Conservation (phyloP, 92 coral and sea anemone genomes). For the Meandrina meandrites region DNA sequence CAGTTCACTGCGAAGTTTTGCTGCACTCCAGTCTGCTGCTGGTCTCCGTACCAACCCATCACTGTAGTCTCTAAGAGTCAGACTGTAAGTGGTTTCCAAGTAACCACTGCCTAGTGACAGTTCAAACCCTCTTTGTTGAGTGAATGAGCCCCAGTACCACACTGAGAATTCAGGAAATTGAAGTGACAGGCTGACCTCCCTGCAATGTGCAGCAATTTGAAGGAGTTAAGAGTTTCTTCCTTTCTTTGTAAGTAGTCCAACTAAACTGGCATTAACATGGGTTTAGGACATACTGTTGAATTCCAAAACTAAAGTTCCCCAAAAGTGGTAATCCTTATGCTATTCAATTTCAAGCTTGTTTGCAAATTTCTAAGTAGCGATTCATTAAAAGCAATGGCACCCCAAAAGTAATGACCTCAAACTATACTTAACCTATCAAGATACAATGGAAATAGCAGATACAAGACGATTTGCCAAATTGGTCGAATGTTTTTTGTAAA, state of each 20-base stretch:
- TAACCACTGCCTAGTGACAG: conserved; percentile 81
- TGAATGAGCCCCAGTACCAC: conserved; percentile 98
- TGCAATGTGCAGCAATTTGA: conserved; percentile 9
- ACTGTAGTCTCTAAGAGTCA: conserved; percentile 71
- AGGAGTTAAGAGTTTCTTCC: neutral
- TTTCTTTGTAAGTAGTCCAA: neutral
- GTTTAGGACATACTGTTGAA: no score
- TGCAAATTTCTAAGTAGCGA: no score
- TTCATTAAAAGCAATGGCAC: no score
- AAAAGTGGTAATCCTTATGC: no score
- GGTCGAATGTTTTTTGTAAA: no score
- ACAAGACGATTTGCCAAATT: no score
- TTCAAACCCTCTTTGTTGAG: conserved; percentile 91
- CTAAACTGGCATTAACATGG: neutral
- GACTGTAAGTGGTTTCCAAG: conserved; percentile 77
- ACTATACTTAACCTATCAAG: no score
- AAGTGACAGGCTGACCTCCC: conserved; percentile 83
- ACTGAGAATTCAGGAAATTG: conserved; percentile 87
- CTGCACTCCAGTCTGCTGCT: conserved; percentile 93
- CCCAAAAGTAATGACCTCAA: no score
- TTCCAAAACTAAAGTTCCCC: no score
- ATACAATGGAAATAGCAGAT: no score
- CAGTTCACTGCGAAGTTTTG: conserved; percentile 87
- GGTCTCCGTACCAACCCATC: conserved; percentile 88
- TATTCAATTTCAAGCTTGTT: no score